Base-by-base conservation (phyloP, 1,140 invertebrate genomes). In the Drepana arcuata region DNA sequence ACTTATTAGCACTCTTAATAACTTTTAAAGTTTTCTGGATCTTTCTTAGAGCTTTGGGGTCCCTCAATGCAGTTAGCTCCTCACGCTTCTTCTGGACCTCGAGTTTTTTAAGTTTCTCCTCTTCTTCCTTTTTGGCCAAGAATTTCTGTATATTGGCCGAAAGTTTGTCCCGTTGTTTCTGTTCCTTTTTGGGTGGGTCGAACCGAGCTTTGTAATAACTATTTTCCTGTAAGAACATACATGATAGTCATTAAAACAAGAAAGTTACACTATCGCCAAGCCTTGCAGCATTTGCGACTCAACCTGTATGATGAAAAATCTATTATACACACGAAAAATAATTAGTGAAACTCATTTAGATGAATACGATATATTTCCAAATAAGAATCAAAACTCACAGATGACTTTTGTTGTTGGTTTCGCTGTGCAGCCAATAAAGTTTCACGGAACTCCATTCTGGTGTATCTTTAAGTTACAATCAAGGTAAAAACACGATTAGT, bases 1-100 rank as follows among this genome's bases (percentile, higher is more conserved):
- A 90, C 70, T 95, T 94, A 67, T 94, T 95, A 0, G 93, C 93
- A 32, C 93, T 92, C 83, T 96, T 96, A 13, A 93, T 95, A 1
- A 93, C 86, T 68, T 88, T 87, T 0, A 88, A 47, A 83, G 86
- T 86, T 57, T 87, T 88, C 16, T 85, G 84, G 44, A 91, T 90
- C 45, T 88, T 88, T 41, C 86, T 87, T 48, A 90, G 85, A n/a
- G 89, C 87, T 65, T 91, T 90, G 12, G 90, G 89, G 55, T 91
- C 89, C 16, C 94, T 78, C 57, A 95, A 85, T 13, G 91, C 88
- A 32, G 94, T 60, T 14, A 96, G 72, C 44, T 88, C 86, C 12
- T 86, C 83, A 16, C 78, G 63, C 59, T 92, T 93, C 38, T 80
- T 86, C 35, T 87, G 84, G 26, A 88, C 90, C 50, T 91, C 89